Percentiles rank a stretch among this genome's conserved stretches.
These are phyloP conservation scores for Neuroterus valhalla DNA, from an alignment of 1,140 invertebrate genomes.

Conservation along the genomic window DNA sequence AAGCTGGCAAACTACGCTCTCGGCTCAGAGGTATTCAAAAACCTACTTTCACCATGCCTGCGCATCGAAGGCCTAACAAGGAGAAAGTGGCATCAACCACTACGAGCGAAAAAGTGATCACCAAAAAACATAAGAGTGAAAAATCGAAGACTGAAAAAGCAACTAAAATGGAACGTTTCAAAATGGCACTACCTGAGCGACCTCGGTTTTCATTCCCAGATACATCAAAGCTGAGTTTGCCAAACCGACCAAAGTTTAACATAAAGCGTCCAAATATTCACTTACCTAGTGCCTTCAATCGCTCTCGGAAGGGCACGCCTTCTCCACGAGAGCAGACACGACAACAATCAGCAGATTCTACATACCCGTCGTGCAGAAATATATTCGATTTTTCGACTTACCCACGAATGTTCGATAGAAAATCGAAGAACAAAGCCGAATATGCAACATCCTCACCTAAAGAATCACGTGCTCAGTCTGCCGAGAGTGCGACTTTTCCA, in stretches of 20 bases:
- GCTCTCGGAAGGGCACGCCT: constrained; percentile 56
- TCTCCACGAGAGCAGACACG: constrained; percentile 62
- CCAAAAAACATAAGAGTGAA: not conserved
- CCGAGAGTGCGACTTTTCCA: constrained; percentile 75
- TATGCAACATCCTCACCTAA: constrained; percentile 68
- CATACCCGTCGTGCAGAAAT: constrained; percentile 73
- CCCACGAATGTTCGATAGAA: constrained; percentile 83
- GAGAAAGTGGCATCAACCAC: constrained; percentile 48
- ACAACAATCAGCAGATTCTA: constrained; percentile 73
- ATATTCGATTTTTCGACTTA: constrained; percentile 86
- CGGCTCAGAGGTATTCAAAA: constrained; percentile 67
- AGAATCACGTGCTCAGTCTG: constrained; percentile 65
- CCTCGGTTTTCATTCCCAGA: constrained; percentile 77
- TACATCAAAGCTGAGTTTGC: constrained; percentile 78
- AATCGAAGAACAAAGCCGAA: constrained; percentile 72
- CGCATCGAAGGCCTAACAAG: constrained; percentile 56
- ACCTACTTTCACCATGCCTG: constrained; percentile 62
- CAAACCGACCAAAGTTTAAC: constrained; percentile 78
- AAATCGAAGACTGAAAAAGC: constrained; percentile 57
- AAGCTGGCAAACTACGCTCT: constrained; percentile 69
- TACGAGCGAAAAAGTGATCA: constrained; percentile 35
- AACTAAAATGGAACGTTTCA: constrained; percentile 65
- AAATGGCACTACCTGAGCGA: constrained; percentile 75
- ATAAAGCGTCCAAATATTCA: constrained; percentile 73
- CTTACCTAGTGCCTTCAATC: constrained; percentile 54